phyloP scores from a whole-genome alignment of 2,113 vertebrate species.

The Sander lucioperca region DNA sequence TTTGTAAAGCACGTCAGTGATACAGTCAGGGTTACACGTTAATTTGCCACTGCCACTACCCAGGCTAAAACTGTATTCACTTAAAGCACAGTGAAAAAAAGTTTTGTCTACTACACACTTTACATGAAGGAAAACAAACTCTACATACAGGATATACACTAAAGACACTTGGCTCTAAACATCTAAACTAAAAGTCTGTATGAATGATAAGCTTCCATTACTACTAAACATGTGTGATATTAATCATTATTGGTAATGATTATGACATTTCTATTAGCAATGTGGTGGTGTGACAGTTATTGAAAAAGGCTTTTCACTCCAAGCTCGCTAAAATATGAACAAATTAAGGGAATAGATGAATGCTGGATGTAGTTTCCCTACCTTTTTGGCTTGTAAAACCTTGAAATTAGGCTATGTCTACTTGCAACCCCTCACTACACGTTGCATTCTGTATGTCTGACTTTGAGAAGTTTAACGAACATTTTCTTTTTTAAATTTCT shows the following conservation, averaged over 20 bases:
- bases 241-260: not conserved
- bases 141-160: not conserved
- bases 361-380: no score
- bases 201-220: not conserved
- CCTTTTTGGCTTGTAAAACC: no score
- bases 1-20: conserved; percentile 54
- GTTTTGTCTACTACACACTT: not conserved
- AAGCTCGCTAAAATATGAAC: not conserved
- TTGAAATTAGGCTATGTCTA: no score
- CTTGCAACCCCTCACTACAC: no score
- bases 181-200: not conserved
- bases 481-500: not conserved
- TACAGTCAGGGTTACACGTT: conserved; percentile 37
- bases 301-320: no score
- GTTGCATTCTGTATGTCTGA: no score
- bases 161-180: not conserved
- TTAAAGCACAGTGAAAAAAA: not conserved
- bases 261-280: not conserved
- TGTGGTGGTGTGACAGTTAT: not conserved
- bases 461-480: no score
- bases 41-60: conserved; percentile 24
- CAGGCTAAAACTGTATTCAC: conserved; percentile 26
- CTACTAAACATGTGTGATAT: not conserved
- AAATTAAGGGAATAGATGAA: not conserved
- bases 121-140: conserved; percentile 5